A percentile compares a stretch with the other conserved stretches of the same genome.
These are phyloP conservation scores for Plectrocnemia conspersa DNA, from an alignment of 1,140 invertebrate species.

Conservation along the genomic window DNA sequence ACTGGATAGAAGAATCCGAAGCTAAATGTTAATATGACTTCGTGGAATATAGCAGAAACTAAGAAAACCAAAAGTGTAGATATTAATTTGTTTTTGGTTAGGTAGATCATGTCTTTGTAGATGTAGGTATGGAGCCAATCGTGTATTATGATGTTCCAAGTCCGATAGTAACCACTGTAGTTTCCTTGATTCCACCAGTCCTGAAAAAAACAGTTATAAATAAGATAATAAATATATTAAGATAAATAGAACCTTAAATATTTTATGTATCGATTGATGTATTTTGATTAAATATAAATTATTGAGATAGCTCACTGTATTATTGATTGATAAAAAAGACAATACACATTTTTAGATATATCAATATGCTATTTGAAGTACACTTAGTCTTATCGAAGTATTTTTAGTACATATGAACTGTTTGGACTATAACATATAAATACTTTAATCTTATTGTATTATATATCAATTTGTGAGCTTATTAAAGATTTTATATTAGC, in stretches of 20 bases:
- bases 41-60: slow-evolving; percentile 72
- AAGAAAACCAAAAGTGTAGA: slow-evolving; percentile 57
- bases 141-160: slow-evolving; percentile 91
- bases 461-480: too few relatives aligned
- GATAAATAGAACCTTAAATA: too few relatives aligned
- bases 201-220: slow-evolving; percentile 44
- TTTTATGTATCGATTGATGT: too few relatives aligned
- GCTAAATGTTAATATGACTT: slow-evolving; percentile 73
- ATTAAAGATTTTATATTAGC: too few relatives aligned
- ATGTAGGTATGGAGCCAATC: slow-evolving; percentile 92
- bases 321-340: too few relatives aligned
- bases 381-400: slow-evolving; percentile 35
- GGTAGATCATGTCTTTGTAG: slow-evolving; percentile 73
- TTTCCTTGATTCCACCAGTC: slow-evolving; percentile 93
- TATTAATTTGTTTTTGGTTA: slow-evolving; percentile 51
- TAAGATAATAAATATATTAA: too few relatives aligned
- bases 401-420: neutral
- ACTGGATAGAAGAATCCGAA: slow-evolving; percentile 85
- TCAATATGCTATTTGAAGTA: neutral
- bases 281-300: too few relatives aligned
- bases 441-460: too few relatives aligned
- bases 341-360: neutral
- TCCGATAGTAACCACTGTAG: slow-evolving; percentile 78
- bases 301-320: too few relatives aligned
- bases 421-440: neutral